Base-by-base conservation (phyloP, 2,888 invertebrate genomes). In the Laothoe populi region DNA sequence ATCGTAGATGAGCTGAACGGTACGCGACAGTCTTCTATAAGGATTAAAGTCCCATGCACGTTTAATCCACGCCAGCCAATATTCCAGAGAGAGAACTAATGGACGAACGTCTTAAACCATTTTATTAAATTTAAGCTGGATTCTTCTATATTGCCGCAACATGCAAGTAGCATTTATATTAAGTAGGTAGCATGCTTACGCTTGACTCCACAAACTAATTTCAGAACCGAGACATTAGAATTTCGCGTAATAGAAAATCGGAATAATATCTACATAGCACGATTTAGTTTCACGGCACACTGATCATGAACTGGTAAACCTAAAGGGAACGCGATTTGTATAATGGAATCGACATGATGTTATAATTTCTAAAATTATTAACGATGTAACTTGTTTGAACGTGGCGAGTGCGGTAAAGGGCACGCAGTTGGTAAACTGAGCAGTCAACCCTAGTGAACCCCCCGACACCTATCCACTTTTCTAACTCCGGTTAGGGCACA, bases 11-110 rank as follows among this genome's bases (percentile, higher is more conserved):
- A 21, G 31, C 24, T 10, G 31, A 35, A 35, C 49, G 10, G 31
- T 16, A 26, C 19, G 45, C 16, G 19, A 19, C 31, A 19, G 45
- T 21, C 45, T 45, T 45, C 31, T 45, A 13, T 24, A 42, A 31
- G 59, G 59, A 26, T 59, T 59, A 59, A 31, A 59, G 26, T 45
- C 45, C 19, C 45, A 44, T 44, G 45, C 19, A 53, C 53, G 19
- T 53, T 53, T 53, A 53, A 53, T 53, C 53, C 53, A 10, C 3
- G 35, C 53, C 19, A 53, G 19, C 4, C n/a, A 7, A 53, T 35
- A 35, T 53, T 35, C 53, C 31, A 53, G 35, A 35, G 10, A 11
- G 19, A 53, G 53, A 53, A 11, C 35, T 53, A 11, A 5, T 35
- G 19, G 31, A 11, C 11, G 26, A 35, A 53, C 11, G 11, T 53